Conservation (phyloP, 2,113 vertebrate species). For the Sorex fumeus region DNA sequence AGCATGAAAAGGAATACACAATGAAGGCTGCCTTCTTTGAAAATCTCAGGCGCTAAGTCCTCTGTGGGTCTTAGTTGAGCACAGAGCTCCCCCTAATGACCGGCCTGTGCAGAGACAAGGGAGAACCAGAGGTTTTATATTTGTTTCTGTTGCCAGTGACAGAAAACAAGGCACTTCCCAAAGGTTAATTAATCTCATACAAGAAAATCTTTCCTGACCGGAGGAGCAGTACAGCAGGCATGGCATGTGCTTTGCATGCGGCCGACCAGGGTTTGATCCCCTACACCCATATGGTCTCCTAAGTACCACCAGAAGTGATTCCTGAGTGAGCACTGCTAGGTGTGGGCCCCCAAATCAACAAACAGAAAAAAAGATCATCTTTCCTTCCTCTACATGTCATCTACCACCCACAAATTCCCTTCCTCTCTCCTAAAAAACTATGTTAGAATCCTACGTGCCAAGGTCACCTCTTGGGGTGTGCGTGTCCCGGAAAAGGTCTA, state of each 20-base stretch:
- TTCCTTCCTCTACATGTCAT: background rate
- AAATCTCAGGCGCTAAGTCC: background rate
- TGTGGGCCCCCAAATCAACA: no score
- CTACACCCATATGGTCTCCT: no score
- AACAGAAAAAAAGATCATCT: no score
- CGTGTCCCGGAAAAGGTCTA: background rate
- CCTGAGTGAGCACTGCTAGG: no score
- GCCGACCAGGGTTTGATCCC: no score
- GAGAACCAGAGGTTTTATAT: background rate
- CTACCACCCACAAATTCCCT: background rate
- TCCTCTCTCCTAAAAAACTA: background rate
- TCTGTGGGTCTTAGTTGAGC: conserved; percentile 18
- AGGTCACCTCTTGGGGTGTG: background rate
- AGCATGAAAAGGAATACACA: conserved; percentile 41
- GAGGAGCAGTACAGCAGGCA: no score
- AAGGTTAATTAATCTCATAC: background rate
- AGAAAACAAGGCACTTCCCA: background rate
- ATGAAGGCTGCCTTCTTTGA: background rate
- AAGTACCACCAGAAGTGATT: no score
- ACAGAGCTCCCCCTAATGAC: conserved; percentile 78
- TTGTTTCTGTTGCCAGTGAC: background rate
- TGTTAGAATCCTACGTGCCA: background rate
- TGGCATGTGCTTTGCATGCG: no score
- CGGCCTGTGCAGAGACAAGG: background rate
- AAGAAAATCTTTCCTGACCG: background rate